Evolutionary conservation across 2,113 vertebrate species (phyloP).

Genomic region (Lethenteron reissneri): DNA sequence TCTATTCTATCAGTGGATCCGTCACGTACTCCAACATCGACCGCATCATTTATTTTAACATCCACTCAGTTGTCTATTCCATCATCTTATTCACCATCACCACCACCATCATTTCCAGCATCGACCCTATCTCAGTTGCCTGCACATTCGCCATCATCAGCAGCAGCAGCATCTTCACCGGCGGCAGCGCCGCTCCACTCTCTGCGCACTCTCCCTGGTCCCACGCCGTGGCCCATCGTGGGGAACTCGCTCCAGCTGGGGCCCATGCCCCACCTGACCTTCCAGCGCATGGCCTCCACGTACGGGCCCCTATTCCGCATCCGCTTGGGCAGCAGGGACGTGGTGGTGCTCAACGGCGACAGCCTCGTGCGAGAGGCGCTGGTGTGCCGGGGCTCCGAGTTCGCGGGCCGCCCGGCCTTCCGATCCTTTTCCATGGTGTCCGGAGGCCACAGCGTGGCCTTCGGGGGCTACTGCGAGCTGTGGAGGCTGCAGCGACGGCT

Average conservation of each 20-base stretch:
- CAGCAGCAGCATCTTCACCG: not conserved
- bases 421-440: constrained; percentile 39
- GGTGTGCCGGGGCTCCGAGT: constrained; percentile 29
- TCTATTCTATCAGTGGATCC: too few relatives aligned
- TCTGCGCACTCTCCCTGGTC: constrained; percentile 23
- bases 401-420: constrained; percentile 53
- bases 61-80: too few relatives aligned
- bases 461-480: constrained; percentile 30
- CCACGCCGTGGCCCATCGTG: constrained; percentile 39
- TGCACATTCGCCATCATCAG: not conserved
- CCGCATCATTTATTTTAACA: too few relatives aligned
- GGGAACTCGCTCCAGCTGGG: constrained; percentile 51
- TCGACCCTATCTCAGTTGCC: too few relatives aligned
- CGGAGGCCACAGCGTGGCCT: constrained; percentile 40
- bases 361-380: constrained; percentile 34
- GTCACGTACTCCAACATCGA: too few relatives aligned
- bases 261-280: constrained; percentile 39
- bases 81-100: too few relatives aligned
- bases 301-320: constrained; percentile 47
- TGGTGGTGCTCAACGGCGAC: constrained; percentile 47
- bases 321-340: constrained; percentile 29
- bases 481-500: constrained; percentile 40
- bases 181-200: constrained; percentile 7
- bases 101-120: too few relatives aligned
- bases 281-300: constrained; percentile 24